Conservation (phyloP, 1,140 invertebrate species). For the Melipona quadrifasciata region DNA sequence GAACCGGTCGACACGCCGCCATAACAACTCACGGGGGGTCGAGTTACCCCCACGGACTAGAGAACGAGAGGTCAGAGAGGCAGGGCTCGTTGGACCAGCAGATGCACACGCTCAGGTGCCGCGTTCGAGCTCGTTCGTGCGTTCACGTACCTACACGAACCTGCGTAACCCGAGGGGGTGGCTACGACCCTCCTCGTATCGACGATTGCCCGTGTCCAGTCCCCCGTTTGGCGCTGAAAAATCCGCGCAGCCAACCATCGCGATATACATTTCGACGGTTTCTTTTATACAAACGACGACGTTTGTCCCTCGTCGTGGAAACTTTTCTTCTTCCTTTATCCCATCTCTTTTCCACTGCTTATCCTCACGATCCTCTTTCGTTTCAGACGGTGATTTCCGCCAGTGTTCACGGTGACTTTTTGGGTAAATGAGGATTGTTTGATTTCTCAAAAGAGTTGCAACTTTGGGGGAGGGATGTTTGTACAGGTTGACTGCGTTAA, state of each 20-base stretch:
- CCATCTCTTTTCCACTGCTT: too few species aligned
- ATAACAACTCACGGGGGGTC: constrained; percentile 50
- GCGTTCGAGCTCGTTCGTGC: constrained; percentile 56
- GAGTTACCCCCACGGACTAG: constrained; percentile 24
- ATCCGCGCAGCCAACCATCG: neutral
- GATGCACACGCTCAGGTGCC: constrained; percentile 65
- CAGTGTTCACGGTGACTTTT: neutral
- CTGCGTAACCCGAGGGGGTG: constrained; percentile 7
- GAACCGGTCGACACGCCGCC: neutral
- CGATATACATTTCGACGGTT: neutral
- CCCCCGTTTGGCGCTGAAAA: constrained; percentile 32
- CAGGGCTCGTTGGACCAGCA: constrained; percentile 30
- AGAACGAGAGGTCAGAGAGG: neutral
- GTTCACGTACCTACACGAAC: constrained; percentile 28
- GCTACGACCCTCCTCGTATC: constrained; percentile 8
- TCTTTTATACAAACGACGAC: neutral
- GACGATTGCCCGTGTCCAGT: constrained; percentile 47
- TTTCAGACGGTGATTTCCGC: neutral
- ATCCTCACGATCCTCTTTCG: too few species aligned
- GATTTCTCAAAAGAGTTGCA: neutral
- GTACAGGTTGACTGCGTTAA: neutral
- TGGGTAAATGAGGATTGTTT: neutral
- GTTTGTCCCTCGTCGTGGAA: neutral
- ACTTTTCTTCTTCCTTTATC: neutral
- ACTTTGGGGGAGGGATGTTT: neutral